Conservation (phyloP, 2,113 vertebrate genomes). For the Onychostoma macrolepis region DNA sequence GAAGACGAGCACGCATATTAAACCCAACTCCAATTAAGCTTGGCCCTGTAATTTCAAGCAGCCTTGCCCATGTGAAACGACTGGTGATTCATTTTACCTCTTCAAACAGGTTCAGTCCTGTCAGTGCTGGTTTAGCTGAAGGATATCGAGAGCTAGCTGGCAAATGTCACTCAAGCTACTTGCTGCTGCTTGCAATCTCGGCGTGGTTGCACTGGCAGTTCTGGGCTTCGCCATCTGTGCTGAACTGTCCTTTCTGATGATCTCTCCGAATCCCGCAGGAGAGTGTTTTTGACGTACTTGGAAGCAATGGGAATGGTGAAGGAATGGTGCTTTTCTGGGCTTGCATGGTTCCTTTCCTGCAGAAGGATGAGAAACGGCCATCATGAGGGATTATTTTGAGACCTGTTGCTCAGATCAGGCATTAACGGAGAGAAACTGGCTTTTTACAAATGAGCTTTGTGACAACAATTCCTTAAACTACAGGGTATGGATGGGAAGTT, state of each 20-base stretch:
- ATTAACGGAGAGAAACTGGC: background rate
- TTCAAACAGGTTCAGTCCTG: conserved; percentile 11
- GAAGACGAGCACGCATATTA: conserved; percentile 3
- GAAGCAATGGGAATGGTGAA: background rate
- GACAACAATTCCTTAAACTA: conserved; percentile 32
- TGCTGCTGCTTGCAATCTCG: conserved; percentile 17
- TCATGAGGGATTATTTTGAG: background rate
- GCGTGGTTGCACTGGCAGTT: conserved; percentile 13
- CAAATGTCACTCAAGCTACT: conserved; percentile 36
- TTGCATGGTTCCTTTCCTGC: background rate
- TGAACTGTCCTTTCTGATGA: conserved; percentile 16
- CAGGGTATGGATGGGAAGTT: conserved; percentile 15
- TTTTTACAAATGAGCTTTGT: background rate
- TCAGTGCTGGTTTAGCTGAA: conserved; percentile 27
- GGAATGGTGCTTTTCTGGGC: background rate
- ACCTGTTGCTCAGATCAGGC: background rate
- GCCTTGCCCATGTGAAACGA: conserved; percentile 32
- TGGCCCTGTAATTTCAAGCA: background rate
- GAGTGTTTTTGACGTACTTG: background rate
- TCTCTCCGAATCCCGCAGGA: background rate
- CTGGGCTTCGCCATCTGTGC: conserved; percentile 4
- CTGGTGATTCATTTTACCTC: conserved; percentile 34
- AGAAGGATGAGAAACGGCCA: background rate
- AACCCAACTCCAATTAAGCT: conserved; percentile 33
- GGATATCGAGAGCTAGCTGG: conserved; percentile 12